A percentile compares a stretch with the other conserved stretches of the same genome.
phyloP scores from a whole-genome alignment of 1,140 invertebrate genomes.

The Drosophila bipectinata region DNA sequence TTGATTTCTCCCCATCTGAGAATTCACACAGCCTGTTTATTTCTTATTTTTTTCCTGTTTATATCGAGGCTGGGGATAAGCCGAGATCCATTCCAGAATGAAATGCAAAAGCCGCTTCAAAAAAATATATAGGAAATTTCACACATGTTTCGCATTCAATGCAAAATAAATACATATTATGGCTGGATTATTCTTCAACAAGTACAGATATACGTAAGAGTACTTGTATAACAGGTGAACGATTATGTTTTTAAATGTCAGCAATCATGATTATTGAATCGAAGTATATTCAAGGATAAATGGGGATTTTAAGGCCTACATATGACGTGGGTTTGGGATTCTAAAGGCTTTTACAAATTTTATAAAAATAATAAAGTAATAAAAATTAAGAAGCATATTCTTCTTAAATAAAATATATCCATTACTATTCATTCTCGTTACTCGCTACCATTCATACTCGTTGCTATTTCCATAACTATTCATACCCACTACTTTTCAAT shows the following conservation, averaged over 20 bases:
- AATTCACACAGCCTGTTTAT: not conserved
- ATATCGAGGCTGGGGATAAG: slow-evolving; percentile 1
- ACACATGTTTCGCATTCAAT: not conserved
- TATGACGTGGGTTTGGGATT: too few relatives aligned
- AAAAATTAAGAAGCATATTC: too few relatives aligned
- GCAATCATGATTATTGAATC: too few relatives aligned
- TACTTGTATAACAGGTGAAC: not conserved
- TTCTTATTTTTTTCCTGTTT: not conserved
- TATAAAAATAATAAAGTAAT: too few relatives aligned
- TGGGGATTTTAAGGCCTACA: too few relatives aligned
- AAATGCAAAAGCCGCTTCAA: not conserved
- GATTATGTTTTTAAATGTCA: not conserved
- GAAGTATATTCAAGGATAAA: too few relatives aligned
- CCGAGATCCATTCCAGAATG: not conserved
- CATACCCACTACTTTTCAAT: too few relatives aligned
- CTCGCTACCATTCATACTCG: too few relatives aligned
- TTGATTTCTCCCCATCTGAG: not conserved
- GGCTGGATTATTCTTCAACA: not conserved
- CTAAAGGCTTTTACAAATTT: too few relatives aligned
- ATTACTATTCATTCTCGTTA: too few relatives aligned
- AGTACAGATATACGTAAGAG: not conserved
- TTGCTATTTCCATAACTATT: too few relatives aligned
- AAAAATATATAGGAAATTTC: not conserved
- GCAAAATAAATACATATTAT: not conserved
- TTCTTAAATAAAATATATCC: too few relatives aligned